Evolutionary conservation across 2,113 vertebrate species (phyloP).

Genomic region (Poicephalus meyeri): DNA sequence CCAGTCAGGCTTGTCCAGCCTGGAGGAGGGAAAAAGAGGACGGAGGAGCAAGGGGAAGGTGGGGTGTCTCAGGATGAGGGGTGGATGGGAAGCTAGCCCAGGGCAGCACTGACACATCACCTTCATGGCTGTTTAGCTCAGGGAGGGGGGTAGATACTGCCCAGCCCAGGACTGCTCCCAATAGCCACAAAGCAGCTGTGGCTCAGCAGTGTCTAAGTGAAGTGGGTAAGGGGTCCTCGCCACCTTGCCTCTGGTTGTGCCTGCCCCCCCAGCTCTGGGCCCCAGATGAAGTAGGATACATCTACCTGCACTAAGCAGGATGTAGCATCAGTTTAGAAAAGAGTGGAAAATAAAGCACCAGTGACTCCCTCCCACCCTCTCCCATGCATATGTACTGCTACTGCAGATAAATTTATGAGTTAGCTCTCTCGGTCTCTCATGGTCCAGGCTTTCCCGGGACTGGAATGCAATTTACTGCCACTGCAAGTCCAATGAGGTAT

Average conservation of each 20-base stretch:
- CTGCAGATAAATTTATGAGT: background rate
- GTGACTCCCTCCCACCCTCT: background rate
- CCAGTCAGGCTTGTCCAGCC: background rate
- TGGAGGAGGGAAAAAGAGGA: background rate
- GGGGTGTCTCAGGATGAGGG: fast-evolving
- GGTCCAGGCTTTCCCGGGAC: background rate
- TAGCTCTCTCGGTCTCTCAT: background rate
- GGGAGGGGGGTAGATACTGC: background rate
- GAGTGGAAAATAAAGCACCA: background rate
- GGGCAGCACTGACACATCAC: fast-evolving
- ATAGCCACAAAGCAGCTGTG: background rate
- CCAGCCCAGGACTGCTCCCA: background rate
- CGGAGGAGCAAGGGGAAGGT: background rate
- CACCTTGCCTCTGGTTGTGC: background rate
- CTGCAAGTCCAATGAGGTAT: background rate
- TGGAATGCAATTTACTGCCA: background rate
- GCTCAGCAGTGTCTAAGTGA: background rate
- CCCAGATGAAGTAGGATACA: background rate
- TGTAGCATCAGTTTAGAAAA: background rate
- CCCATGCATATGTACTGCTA: background rate
- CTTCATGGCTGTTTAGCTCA: background rate
- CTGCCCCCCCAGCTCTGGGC: background rate
- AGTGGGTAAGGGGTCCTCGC: fast-evolving
- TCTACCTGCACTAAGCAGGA: background rate
- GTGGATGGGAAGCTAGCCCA: background rate